Evolutionary conservation across 2,888 invertebrate genomes (phyloP), one percentile per base, ranked within the genome.

Genomic region (Horisme vitalbata): DNA sequence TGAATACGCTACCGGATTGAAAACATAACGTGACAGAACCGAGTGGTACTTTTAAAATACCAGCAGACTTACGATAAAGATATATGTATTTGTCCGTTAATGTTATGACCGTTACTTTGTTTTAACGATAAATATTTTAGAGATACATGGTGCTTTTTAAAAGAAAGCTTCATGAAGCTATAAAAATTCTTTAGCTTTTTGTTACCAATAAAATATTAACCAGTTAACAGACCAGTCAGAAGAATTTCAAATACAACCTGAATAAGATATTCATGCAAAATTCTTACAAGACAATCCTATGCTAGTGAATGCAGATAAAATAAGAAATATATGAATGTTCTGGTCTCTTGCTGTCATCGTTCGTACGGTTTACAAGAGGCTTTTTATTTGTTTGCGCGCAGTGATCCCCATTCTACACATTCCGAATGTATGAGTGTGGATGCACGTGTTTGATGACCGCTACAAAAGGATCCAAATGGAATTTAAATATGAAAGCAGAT

Each of bases 401-500:
- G 59, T 65, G 68, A 68, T 70, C 66, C 61, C 56, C 68, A 77
- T 78, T 71, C 71, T 71, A 67, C 65, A 55, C 77, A 82, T 83
- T 75, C 83, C 83, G 58, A 73, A 61, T 50, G 63, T 66, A 74
- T 81, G 82, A 82, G 64, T 72, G 64, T 65, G 53, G 50, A 53
- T 65, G 65, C 78, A 80, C 75, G 79, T 76, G 76, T 73, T 68
- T 55, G 55, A 58, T 59, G 55, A 38, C 37, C 46, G 48, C 48
- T 49, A 28, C 45, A 43, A 54, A 55, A 52, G 49, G 55, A 55
- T 37, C 44, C 43, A 52, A 46, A 51, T 43, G 39, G 31, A 55
- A 50, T 53, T 55, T 48, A 41, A 55, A 52, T 48, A 51, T 52
- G 43, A 57, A 52, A 55, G 49, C 49, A 49, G 45, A 52, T 44